Conservation (phyloP, 2,113 vertebrate species). For the Psilopsiagon aurifrons region DNA sequence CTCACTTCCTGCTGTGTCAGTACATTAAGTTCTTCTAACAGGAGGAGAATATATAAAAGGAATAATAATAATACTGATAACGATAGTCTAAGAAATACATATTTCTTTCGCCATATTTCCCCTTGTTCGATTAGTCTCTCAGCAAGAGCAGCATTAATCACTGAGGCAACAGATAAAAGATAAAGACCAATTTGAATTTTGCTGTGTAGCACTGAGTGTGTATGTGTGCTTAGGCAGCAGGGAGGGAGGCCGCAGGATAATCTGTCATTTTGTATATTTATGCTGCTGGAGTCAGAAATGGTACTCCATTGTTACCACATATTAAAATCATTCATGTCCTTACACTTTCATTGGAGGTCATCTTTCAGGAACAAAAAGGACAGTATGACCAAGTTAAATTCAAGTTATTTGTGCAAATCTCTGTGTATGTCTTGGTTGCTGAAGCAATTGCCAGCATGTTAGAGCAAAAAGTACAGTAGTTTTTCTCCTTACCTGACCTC, state of each 20-base stretch:
- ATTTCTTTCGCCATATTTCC: constrained; percentile 69
- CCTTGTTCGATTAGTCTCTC: constrained; percentile 53
- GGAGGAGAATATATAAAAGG: constrained; percentile 65
- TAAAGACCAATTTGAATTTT: constrained; percentile 76
- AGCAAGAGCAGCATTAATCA: constrained; percentile 78
- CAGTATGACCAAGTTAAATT: constrained; percentile 53
- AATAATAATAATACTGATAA: constrained; percentile 75
- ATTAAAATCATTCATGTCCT: constrained; percentile 79
- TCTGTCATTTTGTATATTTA: constrained; percentile 78
- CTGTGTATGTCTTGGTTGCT: neutral
- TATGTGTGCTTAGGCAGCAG: constrained; percentile 39
- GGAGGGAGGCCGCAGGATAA: constrained; percentile 54
- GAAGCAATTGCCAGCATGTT: neutral
- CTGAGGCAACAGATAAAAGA: constrained; percentile 68
- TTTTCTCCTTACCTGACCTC: neutral
- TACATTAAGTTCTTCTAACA: constrained; percentile 67
- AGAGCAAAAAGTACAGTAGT: neutral
- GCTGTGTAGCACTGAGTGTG: constrained; percentile 48
- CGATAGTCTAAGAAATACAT: constrained; percentile 62
- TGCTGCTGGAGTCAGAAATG: constrained; percentile 37
- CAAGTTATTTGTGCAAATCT: neutral
- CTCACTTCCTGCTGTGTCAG: constrained; percentile 34
- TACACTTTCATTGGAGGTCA: constrained; percentile 72
- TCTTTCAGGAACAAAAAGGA: constrained; percentile 40
- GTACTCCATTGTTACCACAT: constrained; percentile 68